phyloP scores from a whole-genome alignment of 2,888 invertebrate species.

The Ormyrus pomaceus region DNA sequence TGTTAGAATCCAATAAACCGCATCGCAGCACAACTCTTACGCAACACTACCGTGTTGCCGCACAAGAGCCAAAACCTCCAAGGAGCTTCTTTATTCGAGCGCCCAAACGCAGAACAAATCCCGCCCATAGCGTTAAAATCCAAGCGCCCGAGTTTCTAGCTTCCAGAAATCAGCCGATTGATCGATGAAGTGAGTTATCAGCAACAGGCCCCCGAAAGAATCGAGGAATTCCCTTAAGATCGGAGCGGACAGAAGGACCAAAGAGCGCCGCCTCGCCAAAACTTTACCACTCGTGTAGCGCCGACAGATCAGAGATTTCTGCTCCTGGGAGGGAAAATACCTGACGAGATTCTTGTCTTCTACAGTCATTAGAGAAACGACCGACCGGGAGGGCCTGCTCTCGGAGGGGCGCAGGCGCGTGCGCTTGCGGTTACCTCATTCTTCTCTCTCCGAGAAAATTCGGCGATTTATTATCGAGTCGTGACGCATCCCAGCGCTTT shows the following conservation, averaged over 20 bases:
- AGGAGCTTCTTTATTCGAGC: no score
- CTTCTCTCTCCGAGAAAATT: conserved; percentile 12
- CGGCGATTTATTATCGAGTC: conserved; percentile 37
- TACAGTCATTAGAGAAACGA: conserved; percentile 71
- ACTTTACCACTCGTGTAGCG: background rate
- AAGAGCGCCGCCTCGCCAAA: conserved; percentile 33
- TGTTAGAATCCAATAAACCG: no score
- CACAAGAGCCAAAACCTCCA: no score
- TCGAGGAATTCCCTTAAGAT: conserved; percentile 23
- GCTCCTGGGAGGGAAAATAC: conserved; percentile 8
- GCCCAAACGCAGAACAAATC: no score
- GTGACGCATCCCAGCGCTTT: conserved; percentile 9
- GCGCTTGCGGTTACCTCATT: background rate
- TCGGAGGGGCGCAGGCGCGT: background rate
- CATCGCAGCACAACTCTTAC: no score
- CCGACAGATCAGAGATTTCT: conserved; percentile 39
- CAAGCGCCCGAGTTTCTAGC: no score
- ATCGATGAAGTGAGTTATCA: conserved; percentile 46
- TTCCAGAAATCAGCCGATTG: background rate
- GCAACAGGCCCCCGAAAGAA: conserved; percentile 15
- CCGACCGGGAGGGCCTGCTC: conserved; percentile 43
- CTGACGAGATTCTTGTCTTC: conserved; percentile 64
- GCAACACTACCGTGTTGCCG: no score
- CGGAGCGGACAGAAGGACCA: conserved; percentile 26
- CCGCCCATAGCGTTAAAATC: no score